Conservation (phyloP, 2,888 invertebrate genomes). For the Hedya salicella region DNA sequence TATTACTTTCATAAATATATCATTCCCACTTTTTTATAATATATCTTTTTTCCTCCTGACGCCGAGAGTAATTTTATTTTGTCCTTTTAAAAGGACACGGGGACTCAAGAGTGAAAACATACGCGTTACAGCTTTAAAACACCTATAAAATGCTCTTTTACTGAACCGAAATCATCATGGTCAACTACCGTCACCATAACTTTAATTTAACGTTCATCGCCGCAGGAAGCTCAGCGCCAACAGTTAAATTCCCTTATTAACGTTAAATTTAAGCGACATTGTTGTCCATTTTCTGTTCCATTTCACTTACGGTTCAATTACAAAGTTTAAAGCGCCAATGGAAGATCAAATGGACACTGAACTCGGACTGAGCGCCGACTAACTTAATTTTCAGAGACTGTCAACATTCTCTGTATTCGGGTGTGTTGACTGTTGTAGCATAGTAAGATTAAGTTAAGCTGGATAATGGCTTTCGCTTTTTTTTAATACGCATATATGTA, state of each 20-base stretch:
- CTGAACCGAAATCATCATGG: background rate
- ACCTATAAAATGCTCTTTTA: background rate
- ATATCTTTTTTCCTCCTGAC: too few species aligned
- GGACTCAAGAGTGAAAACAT: too few species aligned
- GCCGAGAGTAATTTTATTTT: too few species aligned
- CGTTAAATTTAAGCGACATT: constrained; percentile 25
- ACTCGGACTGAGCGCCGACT: constrained; percentile 28
- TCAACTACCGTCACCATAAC: background rate
- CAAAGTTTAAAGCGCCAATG: constrained; percentile 44
- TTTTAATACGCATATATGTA: background rate
- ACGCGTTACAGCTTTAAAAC: too few species aligned
- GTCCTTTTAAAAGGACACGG: too few species aligned
- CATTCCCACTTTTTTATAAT: too few species aligned
- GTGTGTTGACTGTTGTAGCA: constrained; percentile 9
- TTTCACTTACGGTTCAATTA: constrained; percentile 42
- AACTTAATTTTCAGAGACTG: constrained; percentile 40
- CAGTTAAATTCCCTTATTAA: constrained; percentile 16
- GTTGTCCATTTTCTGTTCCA: constrained; percentile 37
- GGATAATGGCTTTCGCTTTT: background rate
- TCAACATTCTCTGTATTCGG: constrained; percentile 30
- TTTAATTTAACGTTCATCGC: background rate
- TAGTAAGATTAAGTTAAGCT: constrained; percentile 15
- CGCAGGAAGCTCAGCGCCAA: background rate
- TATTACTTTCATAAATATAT: too few species aligned
- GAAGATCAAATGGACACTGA: constrained; percentile 41